These are phyloP conservation scores for Stichopus horrens DNA, from an alignment of 53 echinoderm and acorn worm genomes.

Conservation along the genomic window DNA sequence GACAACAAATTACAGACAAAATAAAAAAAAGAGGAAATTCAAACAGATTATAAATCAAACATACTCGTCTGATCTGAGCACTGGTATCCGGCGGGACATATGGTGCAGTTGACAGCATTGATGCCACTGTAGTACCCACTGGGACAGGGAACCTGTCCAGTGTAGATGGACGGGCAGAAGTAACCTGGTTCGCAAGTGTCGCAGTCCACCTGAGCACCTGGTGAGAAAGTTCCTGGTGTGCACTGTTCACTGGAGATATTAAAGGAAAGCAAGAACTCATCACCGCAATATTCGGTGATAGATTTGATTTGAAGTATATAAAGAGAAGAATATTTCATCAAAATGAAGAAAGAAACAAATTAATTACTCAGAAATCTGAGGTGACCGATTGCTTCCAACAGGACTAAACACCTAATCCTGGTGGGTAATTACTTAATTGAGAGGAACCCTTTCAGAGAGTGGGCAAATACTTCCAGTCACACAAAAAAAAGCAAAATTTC, in stretches of 20 bases:
- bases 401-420: no score
- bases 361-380: no score
- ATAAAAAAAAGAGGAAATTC: neutral
- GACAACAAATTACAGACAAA: neutral
- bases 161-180: conserved; percentile 83
- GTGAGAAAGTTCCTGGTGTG: conserved; percentile 73
- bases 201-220: conserved; percentile 69
- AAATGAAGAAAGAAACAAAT: no score
- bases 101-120: conserved; percentile 81
- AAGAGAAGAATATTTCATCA: no score
- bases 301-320: no score
- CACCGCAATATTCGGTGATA: no score
- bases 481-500: no score
- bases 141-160: conserved; percentile 65
- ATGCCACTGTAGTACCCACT: conserved; percentile 76
- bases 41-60: conserved; percentile 1
- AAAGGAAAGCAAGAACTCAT: no score
- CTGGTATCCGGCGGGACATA: conserved; percentile 92
- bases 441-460: no score
- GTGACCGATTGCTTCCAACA: no score
- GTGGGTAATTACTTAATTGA: no score
- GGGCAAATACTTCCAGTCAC: no score
- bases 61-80: conserved; percentile 65
- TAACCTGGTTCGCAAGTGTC: conserved; percentile 82
- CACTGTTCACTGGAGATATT: conserved; percentile 38